Evolutionary conservation across 2,113 vertebrate species (phyloP), one percentile per base, ranked within the genome.

Genomic region (Plecturocebus donacophilus): DNA sequence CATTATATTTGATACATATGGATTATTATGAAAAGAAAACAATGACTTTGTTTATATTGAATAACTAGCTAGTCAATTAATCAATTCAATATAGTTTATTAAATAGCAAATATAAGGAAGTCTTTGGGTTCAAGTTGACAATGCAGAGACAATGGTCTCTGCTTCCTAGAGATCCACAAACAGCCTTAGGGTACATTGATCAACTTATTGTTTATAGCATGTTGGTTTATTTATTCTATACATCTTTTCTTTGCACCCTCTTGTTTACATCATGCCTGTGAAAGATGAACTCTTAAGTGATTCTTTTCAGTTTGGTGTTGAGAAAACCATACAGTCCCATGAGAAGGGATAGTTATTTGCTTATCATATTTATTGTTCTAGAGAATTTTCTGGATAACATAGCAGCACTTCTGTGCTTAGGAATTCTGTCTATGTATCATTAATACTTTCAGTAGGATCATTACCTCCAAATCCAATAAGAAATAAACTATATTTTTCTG

Each of bases 351-450:
- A 76, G 4, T 75, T 87, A 89, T 16, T 93, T 90, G 14, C 38
- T 89, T 66, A 80, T 70, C 49, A 82, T 9, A 90, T 85, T 61
- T 93, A 92, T 87, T 52, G 32, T 93, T 76, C 11, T 64, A 76
- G 35, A 75, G 75, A 89, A 52, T 93, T 83, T 92, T 96, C 70
- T 93, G 88, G n/a, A 66, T 8, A 89, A 49, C 32, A 35, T 1
- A 82, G 40, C 2, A 82, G n/a, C 2, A 54, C 47, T 94, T 66
- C 35, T 49, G 5, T 83, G 20, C 38, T 58, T 38, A 82, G 20
- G 10, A 94, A 95, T 84, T 91, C 40, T 91, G 75, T 71, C 49
- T 84, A 75, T 54, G 8, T 81, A 75, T 95, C 61, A 86, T 95
- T 95, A 86, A 70, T 89, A 42, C 9, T 38, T 95, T 86, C 27